Evolutionary conservation across 2,888 invertebrate genomes (phyloP).

Genomic region (Chelonus formosanus): DNA sequence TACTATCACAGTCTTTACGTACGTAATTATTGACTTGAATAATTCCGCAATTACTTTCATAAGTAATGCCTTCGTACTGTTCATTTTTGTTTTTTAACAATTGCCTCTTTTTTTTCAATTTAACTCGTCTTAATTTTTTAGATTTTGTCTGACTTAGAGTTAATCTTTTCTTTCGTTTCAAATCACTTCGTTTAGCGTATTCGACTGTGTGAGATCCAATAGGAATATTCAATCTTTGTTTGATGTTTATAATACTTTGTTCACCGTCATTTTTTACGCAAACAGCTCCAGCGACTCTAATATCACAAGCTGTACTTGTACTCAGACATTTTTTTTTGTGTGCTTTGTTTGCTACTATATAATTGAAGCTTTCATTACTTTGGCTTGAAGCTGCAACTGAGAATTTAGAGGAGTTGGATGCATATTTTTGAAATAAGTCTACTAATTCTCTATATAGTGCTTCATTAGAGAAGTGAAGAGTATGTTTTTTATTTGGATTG

Average conservation of each 20-base stretch:
- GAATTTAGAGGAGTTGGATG: constrained; percentile 10
- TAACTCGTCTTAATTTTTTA: constrained; percentile 18
- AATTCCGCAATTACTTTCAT: constrained; percentile 23
- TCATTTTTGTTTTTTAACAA: constrained; percentile 24
- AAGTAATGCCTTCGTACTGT: constrained; percentile 20
- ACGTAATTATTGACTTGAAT: constrained; percentile 16
- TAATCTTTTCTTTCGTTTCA: constrained; percentile 25
- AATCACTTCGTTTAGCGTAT: constrained; percentile 9
- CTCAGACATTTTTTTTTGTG: constrained; percentile 21
- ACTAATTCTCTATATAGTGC: constrained; percentile 4
- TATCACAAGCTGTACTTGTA: constrained; percentile 14
- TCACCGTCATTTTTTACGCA: constrained; percentile 16
- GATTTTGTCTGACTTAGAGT: constrained; percentile 9
- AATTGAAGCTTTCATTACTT: constrained; percentile 11
- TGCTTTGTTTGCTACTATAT: constrained; percentile 19
- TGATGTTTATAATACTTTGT: constrained; percentile 9
- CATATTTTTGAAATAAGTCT: constrained; percentile 10
- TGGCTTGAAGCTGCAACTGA: constrained; percentile 16
- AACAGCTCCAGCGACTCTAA: constrained; percentile 13
- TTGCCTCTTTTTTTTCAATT: constrained; percentile 24
- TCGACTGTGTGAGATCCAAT: constrained; percentile 12
- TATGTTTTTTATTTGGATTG: background rate
- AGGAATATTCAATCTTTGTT: constrained; percentile 20
- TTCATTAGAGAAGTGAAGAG: background rate
- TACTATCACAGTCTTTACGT: constrained; percentile 13